Evolutionary conservation across 2,797 vertebrate species (phyloP), one percentile per base, ranked within the genome.

Genomic region (Hippoglossus hippoglossus): DNA sequence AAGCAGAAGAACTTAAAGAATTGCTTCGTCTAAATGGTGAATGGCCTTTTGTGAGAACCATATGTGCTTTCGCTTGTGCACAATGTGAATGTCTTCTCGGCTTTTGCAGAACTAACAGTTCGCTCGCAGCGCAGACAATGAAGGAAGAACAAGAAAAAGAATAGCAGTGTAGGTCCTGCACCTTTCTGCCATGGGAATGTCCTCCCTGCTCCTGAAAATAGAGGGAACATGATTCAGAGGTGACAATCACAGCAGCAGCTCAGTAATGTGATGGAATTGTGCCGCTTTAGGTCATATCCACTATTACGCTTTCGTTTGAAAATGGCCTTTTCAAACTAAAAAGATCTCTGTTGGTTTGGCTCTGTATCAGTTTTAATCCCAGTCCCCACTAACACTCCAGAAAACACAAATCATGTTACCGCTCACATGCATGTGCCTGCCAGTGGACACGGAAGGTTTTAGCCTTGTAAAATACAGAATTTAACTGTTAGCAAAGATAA

Each of bases 11-110:
- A 58, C 46, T 44, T 18, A 34, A 58, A 72, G 73, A 81, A 75
- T 75, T 12, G 68, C 66, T 76, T 79, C 77, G 79, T 91, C 83
- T 58, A 67, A 69, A 80, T 83, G 54, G 72, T 89, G 63, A 91
- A 93, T 89, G 90, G 91, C 93, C 91, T 95, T 94, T 89, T 81
- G 84, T 87, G 63, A 89, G 84, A 90, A 91, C 90, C 89, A 68
- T 83, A 89, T 77, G 90, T 94, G 92, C 90, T 93, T 93, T 86
- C 75, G 83, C 86, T 87, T 82, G 82, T 89, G 70, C 80, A 85
- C 67, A 57, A 65, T 81, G 80, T 46, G 68, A 69, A 71, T 24
- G 62, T 67, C 67, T 62, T 75, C 77, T 87, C 75, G 53, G 63
- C 73, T 79, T 87, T 78, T 55, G 61, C 57, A 76, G 68, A 57